Base-by-base conservation (phyloP, 1,140 invertebrate species). In the Drosophila kepulauana region DNA sequence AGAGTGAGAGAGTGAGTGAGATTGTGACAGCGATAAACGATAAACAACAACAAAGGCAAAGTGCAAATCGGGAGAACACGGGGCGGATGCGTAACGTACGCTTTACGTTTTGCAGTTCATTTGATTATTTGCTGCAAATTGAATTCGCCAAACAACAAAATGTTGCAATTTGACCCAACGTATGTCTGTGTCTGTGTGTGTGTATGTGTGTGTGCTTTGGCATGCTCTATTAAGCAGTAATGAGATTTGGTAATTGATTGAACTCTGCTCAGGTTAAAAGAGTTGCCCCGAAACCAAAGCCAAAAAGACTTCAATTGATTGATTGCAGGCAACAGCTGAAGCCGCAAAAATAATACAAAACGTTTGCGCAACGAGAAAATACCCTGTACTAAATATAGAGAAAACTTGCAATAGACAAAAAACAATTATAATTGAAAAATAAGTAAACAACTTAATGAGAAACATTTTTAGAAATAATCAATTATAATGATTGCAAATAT, bases 231-330 rank as follows among this genome's bases (percentile, higher is more conserved):
- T 89, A 89, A 89, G 72, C 67, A 68, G 85, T 89, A 89, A 89
- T 89, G 78, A 85, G 85, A 89, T 89, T 89, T 81, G 81, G 81
- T 89, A 89, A 89, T 89, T 89, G 85, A 88, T 87, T 87, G 81
- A 80, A 80, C 77, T 66, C 76, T 45, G 49, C 49, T 28, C 57
- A 65, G 71, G 64, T 64, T 74, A 48, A 79, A 63, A 67, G 75
- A 54, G 61, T 52, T 52, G 65, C 38, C 13, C 41, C 64, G 56
- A 77, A 56, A 59, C 48, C 75, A 76, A 69, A 73, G 41, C 57
- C 49, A 66, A 66, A 76, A 63, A 79, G 66, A 79, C 76, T 82
- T 73, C 52, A 76, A 70, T 81, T 86, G 82, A 86, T 86, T 81
- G 82, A 86, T 86, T 61, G 67, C 45, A 61, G 46, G 35, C 43